Evolutionary conservation across 1,140 invertebrate genomes (phyloP), one percentile per base, ranked within the genome.

Genomic region (Hylaeus anthracinus): DNA sequence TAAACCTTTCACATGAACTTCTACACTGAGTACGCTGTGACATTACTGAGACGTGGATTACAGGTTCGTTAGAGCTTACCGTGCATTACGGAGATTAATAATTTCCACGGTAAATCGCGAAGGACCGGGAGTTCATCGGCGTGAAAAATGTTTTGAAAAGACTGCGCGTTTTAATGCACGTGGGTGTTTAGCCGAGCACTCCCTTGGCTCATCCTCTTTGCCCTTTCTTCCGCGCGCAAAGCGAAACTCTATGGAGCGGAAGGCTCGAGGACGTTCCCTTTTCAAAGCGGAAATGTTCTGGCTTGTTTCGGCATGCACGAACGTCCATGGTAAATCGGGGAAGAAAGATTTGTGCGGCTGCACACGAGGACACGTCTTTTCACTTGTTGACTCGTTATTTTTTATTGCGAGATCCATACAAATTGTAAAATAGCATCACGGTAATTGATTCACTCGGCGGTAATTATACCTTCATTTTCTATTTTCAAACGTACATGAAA

Each of bases 181-280:
- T 39, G 45, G 60, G 48, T 53, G 69, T 79, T 79, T 72, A 45
- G 69, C 48, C 12, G 69, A 14, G 63, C 51, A 39, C 48, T 39
- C 45, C 5, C 41, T 43, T 15, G 58, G 48, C 41, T 72, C 69
- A 48, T 64, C 69, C 76, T 64, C 60, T 64, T 64, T 56, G 69
- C 58, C 69, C 41, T 72, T 79, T 72, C 76, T 79, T 56, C 4
- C n/a, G 51, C 69, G n/a, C 5, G 69, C 76, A 71, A 79, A 72
- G 26, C 67, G 48, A 60, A 39, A 72, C 37, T 79, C 76, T 45
- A 61, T 72, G 76, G 60, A 64, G 69, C 76, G 76, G 76, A 79
- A 79, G 51, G 12, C 76, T 72, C 76, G 75, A 78, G 69, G 69
- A 79, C 41, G 14, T 72, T 64, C 76, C 41, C 76, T 79, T 72